Conservation (phyloP, 2,797 vertebrate genomes). For the Lophotriccus pileatus region DNA sequence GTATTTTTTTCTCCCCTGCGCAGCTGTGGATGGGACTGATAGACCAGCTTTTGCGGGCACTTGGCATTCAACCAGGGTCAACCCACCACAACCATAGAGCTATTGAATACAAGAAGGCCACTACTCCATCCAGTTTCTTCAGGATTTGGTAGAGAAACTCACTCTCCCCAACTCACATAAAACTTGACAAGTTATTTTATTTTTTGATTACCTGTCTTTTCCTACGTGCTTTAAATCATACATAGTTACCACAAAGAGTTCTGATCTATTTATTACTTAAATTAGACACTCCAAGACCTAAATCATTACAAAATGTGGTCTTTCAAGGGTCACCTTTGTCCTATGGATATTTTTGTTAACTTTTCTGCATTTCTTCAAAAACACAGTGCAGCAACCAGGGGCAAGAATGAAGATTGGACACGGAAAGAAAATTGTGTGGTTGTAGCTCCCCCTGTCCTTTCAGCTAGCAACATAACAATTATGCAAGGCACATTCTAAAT, state of each 20-base stretch:
- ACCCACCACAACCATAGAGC: neutral
- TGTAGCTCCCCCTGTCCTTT: neutral
- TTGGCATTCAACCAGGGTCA: neutral
- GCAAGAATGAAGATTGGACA: neutral
- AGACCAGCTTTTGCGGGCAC: neutral
- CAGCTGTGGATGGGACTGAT: neutral
- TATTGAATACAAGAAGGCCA: neutral
- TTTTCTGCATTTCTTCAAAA: neutral
- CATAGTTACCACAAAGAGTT: neutral
- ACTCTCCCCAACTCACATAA: neutral
- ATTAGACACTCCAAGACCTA: neutral
- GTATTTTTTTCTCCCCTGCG: neutral
- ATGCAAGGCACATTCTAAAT: neutral
- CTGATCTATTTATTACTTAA: neutral
- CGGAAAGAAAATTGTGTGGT: neutral
- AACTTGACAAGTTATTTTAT: neutral
- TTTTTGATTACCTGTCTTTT: neutral
- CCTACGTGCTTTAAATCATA: neutral
- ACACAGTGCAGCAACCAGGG: rapidly evolving
- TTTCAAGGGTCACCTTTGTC: neutral
- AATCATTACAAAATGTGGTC: neutral
- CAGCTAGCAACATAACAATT: neutral
- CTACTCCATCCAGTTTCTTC: neutral
- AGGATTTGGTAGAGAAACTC: neutral
- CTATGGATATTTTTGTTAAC: neutral